Evolutionary conservation across 2,113 vertebrate genomes (phyloP), one percentile per base, ranked within the genome.

Genomic region (Cynopterus brachyotis): DNA sequence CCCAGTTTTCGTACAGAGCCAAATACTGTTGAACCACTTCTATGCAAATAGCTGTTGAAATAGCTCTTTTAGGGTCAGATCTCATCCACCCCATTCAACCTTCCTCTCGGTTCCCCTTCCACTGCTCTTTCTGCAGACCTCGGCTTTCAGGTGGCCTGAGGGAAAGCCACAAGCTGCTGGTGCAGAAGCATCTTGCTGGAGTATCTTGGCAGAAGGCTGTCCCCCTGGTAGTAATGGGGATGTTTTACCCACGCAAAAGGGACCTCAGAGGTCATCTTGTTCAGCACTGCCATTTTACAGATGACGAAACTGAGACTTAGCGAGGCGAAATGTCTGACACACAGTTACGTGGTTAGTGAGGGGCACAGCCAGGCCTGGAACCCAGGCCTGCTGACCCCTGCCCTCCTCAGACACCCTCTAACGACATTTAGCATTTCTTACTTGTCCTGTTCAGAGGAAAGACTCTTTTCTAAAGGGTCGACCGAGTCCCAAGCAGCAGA

Each of bases 1-100:
- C 67, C 91, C 60, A n/a, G 78, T 86, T 91, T 91, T 84, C 66
- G 28, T 35, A 26, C 69, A 53, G 81, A 91, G 40, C 72, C 89
- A 57, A 47, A 55, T 66, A 9, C 86, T 42, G 28, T 55, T 35
- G 76, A 80, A 47, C 70, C 67, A 82, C 69, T 88, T 70, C 55
- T 53, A 40, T 66, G 87, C 55, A 67, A 66, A 73, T 3, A 13
- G n/a, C 87, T 2, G 12, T n/a, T 42, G 60, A 76, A 62, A 45
- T 2, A 2, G 35, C 87, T 64, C 55, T 8, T 12, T 12, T 30
- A 17, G 85, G 82, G 60, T 62, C 70, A 26, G 64, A 3, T 5
- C 45, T 64, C 40, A 35, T 19, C n/a, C 1, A 0, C 35, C 30
- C 42, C 17, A 62, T 4, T 11, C 4, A 0, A 2, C 3, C 60